Conservation (phyloP, 2,113 vertebrate genomes). For the Fukomys damarensis region DNA sequence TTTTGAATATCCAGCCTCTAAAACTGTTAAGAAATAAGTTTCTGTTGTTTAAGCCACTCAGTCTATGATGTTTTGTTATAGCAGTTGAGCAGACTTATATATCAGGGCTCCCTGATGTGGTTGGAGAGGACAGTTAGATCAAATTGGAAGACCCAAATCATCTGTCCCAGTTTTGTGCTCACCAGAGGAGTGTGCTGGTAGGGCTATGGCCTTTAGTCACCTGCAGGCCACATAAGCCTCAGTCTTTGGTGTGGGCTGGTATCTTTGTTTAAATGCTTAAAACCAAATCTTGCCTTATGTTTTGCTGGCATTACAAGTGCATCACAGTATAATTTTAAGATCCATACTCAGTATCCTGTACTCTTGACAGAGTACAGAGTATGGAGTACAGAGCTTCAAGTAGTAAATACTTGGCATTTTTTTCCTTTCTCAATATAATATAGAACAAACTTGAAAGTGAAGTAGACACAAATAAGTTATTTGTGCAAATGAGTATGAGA, state of each 20-base stretch:
- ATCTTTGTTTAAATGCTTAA: neutral
- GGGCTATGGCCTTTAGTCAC: neutral
- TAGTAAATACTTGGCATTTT: constrained; percentile 31
- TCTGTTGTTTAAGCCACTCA: neutral
- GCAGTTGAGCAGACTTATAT: neutral
- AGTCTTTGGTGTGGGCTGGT: neutral
- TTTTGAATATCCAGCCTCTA: neutral
- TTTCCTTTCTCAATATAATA: neutral
- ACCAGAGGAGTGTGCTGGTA: neutral
- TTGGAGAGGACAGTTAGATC: neutral
- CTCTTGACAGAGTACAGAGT: neutral
- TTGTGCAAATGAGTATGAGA: constrained; percentile 6
- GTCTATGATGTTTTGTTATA: neutral
- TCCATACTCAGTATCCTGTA: neutral
- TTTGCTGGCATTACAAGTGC: neutral
- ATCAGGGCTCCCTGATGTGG: neutral
- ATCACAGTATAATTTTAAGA: neutral
- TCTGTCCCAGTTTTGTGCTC: neutral
- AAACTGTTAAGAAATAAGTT: neutral
- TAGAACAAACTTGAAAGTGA: constrained; percentile 25
- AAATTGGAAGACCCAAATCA: neutral
- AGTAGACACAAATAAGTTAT: constrained; percentile 26
- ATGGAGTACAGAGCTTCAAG: too few species aligned
- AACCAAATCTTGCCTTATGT: neutral
- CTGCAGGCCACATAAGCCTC: neutral